Percentiles rank a stretch among this genome's conserved stretches.
Evolutionary conservation across 2,113 vertebrate species (phyloP).

Genomic region (Pachyramphus minor): DNA sequence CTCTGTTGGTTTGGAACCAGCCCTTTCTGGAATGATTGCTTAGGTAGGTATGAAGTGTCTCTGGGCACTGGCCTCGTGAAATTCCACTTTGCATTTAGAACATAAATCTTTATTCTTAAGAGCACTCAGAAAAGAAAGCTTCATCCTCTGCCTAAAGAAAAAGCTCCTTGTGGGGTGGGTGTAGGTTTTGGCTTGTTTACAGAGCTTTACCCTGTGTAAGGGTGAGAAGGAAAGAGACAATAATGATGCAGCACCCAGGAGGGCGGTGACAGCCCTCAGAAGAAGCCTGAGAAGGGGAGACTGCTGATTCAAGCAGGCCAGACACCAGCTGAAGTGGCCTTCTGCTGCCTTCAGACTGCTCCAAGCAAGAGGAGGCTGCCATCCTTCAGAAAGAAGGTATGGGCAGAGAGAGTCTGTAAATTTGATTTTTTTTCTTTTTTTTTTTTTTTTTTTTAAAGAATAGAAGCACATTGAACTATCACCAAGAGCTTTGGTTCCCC

Average conservation of each 20-base stretch:
- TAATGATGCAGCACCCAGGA: neutral
- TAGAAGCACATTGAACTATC: neutral
- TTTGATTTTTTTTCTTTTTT: neutral
- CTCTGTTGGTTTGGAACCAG: neutral
- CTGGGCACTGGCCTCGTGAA: neutral
- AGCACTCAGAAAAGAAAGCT: neutral
- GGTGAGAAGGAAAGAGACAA: neutral
- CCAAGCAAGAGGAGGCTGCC: neutral
- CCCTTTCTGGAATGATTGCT: neutral
- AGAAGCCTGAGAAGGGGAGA: neutral
- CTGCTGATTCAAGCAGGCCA: rapidly evolving
- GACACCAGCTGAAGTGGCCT: rapidly evolving
- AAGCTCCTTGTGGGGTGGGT: neutral
- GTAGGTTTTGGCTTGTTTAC: neutral
- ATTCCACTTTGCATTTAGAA: neutral
- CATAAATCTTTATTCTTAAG: neutral
- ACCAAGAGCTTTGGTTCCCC: rapidly evolving
- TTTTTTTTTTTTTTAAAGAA: neutral
- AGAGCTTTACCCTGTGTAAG: neutral
- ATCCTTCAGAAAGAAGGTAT: neutral
- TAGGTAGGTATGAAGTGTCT: neutral
- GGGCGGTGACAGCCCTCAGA: neutral
- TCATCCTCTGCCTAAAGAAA: neutral
- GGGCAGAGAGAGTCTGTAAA: neutral
- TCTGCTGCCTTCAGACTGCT: neutral